Evolutionary conservation across 1,140 invertebrate genomes (phyloP).

Genomic region (Hylyphantes graminicola): DNA sequence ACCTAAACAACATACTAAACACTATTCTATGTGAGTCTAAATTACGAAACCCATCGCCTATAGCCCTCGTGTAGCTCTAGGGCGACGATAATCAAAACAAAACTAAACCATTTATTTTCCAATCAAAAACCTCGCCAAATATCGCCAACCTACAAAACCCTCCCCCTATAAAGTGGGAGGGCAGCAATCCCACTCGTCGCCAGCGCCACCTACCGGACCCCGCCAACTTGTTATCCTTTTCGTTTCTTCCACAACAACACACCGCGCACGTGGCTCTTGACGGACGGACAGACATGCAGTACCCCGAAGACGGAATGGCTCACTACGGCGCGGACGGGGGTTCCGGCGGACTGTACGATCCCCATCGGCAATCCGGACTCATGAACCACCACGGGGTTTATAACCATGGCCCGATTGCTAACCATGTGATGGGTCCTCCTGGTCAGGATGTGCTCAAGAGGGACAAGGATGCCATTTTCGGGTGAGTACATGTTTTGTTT

Average conservation of each 20-base stretch:
- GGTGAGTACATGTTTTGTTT: conserved; percentile 74
- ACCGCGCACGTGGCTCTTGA: conserved; percentile 1
- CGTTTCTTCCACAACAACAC: background rate
- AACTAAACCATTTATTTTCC: background rate
- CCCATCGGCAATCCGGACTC: conserved; percentile 77
- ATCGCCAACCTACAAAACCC: conserved; percentile 9
- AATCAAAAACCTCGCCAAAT: background rate
- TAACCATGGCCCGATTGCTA: conserved; percentile 73
- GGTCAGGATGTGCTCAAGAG: conserved; percentile 91
- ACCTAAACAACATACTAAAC: no score
- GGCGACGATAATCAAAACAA: no score
- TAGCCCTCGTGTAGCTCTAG: no score
- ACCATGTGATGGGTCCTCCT: conserved; percentile 77
- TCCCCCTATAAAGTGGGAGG: background rate
- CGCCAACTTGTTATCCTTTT: background rate
- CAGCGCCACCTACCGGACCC: conserved; percentile 23
- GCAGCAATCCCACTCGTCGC: background rate
- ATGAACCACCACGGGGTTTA: conserved; percentile 68
- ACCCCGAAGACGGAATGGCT: conserved; percentile 83
- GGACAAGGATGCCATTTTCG: conserved; percentile 98
- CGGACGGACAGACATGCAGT: conserved; percentile 71
- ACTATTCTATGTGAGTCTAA: no score
- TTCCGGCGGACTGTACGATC: conserved; percentile 78
- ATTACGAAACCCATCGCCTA: no score
- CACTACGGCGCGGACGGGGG: conserved; percentile 77